Conservation (phyloP, 2,888 invertebrate species). For the Cylindroiulus punctatus region DNA sequence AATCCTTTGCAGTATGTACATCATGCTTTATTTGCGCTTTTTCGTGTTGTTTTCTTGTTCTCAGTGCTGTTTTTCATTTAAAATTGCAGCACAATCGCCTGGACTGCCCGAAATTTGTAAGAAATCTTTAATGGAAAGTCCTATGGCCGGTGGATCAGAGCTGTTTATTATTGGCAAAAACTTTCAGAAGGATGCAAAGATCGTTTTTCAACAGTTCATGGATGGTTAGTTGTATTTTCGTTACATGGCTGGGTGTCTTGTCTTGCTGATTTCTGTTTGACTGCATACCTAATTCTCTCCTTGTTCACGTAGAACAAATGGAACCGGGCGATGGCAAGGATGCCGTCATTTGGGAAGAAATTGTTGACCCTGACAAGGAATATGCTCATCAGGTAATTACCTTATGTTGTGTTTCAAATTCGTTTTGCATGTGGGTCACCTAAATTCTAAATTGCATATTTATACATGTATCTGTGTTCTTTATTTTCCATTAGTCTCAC, state of each 20-base stretch:
- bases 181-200: conserved; percentile 88
- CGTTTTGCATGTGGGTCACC: neutral
- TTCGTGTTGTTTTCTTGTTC: neutral
- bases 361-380: conserved; percentile 87
- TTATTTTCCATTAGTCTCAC: conserved; percentile 74
- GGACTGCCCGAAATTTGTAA: conserved; percentile 92
- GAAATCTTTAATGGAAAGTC: conserved; percentile 83
- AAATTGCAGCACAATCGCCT: conserved; percentile 81
- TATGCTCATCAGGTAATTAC: conserved; percentile 80
- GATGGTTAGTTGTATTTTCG: conserved; percentile 45
- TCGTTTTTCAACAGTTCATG: conserved; percentile 74
- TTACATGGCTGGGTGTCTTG: neutral
- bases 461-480: neutral
- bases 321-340: neutral
- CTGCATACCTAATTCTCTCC: neutral
- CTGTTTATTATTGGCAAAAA: conserved; percentile 90
- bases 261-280: too few species aligned
- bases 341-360: conserved; percentile 76
- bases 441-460: neutral
- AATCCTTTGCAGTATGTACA: conserved; percentile 88
- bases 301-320: conserved; percentile 17
- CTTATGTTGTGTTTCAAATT: conserved; percentile 37
- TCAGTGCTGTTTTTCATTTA: neutral
- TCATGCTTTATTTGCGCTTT: neutral
- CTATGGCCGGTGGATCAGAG: conserved; percentile 82